Conservation (phyloP, 2,797 vertebrate genomes). For the Orientallactaga sibirica region DNA sequence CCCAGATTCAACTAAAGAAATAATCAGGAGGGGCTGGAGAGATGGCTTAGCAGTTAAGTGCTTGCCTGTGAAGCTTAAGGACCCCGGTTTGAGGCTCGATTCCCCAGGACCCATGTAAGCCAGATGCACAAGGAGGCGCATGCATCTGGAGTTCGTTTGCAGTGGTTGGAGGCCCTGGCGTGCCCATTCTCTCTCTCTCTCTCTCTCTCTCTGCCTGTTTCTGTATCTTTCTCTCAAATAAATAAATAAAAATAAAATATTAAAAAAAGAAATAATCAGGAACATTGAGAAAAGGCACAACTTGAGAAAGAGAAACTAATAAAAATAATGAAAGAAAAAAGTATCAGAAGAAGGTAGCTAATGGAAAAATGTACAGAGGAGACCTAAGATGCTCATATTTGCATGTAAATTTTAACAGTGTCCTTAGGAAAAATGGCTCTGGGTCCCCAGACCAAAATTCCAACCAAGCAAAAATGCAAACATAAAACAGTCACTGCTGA, state of each 20-base stretch:
- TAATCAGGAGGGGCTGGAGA: neutral
- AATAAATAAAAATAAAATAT: too few species aligned
- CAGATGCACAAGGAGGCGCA: too few species aligned
- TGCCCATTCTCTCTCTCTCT: too few species aligned
- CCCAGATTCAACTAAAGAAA: neutral
- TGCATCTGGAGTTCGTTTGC: too few species aligned
- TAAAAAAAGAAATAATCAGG: too few species aligned
- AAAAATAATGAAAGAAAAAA: neutral
- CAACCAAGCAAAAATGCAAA: neutral
- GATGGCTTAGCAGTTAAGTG: too few species aligned
- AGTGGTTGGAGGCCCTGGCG: too few species aligned
- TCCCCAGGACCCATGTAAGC: too few species aligned
- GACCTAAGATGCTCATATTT: neutral
- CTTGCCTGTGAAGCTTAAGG: too few species aligned
- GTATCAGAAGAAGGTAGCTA: neutral
- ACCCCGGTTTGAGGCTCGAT: too few species aligned
- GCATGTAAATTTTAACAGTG: neutral
- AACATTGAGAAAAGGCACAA: neutral
- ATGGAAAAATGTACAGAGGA: conserved; percentile 25
- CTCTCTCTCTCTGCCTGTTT: too few species aligned
- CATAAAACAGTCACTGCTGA: neutral
- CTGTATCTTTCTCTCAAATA: too few species aligned
- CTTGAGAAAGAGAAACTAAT: neutral
- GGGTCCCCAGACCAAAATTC: neutral
- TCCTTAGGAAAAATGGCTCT: neutral